Base-by-base conservation (phyloP, 1,140 invertebrate genomes). In the Lycorma delicatula region DNA sequence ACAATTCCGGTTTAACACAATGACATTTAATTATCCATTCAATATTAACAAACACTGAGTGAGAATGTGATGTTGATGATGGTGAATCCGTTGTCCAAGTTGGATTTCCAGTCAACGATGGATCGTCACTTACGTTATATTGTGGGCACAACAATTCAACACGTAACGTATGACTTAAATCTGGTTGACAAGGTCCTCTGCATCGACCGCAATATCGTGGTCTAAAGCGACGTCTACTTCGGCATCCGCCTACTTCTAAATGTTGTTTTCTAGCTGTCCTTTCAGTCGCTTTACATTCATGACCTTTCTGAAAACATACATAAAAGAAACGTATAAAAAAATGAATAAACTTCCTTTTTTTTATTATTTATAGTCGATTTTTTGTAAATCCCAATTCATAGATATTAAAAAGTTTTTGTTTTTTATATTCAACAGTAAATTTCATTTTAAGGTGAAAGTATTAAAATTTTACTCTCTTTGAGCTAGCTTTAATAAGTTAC, bases 121-220 rank as follows among this genome's bases (percentile, higher is more conserved):
- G 46, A 11, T 51, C 51, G 29, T 61, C 53, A 20, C 58, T 31
- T 28, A 46, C 50, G 50, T 55, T 58, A 2, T 23, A 27, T 12
- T 49, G 56, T 3, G 38, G 26, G 31, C 62, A 63, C 29, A 56
- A 41, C 36, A 63, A 61, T 18, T 63, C 62, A 28, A 63, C 41
- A 20, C 46, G 51, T 29, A 80, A 75, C 23, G 80, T 83, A 47
- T 76, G 77, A 31, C 78, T 78, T 11, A 76, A 69, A 34, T 74
- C 71, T 11, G 83, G 82, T 53, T 70, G 68, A 67, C 83, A 85
- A 61, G 76, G 79, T 51, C 65, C 66, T 7, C 71, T 66, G 66
- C 82, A 85, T 44, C 69, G 70, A 25, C 81, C 82, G 63, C 83
- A 85, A 60, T 77, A 76, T 64, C 82, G 83, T 1, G 81, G 81